Evolutionary conservation across 2,797 vertebrate species (phyloP).

Genomic region (Chromobotia macracanthus): DNA sequence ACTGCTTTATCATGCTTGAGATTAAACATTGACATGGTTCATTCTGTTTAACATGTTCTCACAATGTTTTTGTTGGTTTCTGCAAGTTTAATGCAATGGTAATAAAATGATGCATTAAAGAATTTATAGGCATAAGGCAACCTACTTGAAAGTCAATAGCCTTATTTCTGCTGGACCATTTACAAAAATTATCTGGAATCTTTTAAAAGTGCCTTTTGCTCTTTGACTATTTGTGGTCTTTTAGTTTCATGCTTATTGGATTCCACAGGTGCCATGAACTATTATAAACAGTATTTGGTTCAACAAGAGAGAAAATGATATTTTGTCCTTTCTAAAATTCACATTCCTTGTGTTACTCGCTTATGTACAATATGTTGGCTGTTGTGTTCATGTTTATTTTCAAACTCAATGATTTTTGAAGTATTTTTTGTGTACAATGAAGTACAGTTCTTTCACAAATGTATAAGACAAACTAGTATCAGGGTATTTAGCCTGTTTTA

Average conservation of each 20-base stretch:
- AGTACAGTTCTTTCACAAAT: slow-evolving; percentile 13
- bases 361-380: too few relatives aligned
- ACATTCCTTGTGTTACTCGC: not conserved
- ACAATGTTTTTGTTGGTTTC: slow-evolving; percentile 1
- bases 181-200: not conserved
- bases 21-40: not conserved
- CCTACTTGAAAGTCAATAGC: not conserved
- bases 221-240: not conserved
- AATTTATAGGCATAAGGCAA: not conserved
- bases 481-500: slow-evolving; percentile 7
- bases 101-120: slow-evolving; percentile 2
- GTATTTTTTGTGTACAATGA: not conserved
- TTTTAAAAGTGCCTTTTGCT: slow-evolving; percentile 19
- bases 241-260: not conserved
- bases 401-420: not conserved
- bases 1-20: not conserved
- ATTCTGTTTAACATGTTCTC: not conserved
- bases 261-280: not conserved
- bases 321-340: not conserved
- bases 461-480: slow-evolving; percentile 11
- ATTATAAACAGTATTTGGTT: slow-evolving; percentile 22
- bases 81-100: slow-evolving; percentile 2
- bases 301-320: not conserved
- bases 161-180: not conserved
- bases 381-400: not conserved